phyloP scores from a whole-genome alignment of 2,113 vertebrate species.

The Tringa solitaria region DNA sequence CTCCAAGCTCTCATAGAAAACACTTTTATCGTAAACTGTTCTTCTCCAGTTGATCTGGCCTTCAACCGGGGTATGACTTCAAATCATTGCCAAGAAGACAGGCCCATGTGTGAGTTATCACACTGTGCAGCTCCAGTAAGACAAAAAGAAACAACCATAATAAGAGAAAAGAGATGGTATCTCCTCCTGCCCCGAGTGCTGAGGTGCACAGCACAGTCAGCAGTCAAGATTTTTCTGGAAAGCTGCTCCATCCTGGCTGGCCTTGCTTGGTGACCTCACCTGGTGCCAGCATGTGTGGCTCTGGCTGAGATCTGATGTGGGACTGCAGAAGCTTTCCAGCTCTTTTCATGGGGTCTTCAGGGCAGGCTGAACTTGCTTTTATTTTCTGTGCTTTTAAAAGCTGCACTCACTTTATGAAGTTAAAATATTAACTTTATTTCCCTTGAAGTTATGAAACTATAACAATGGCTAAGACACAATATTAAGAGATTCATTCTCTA shows the following conservation, averaged over 20 bases:
- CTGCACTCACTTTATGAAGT: background rate
- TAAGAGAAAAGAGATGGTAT: background rate
- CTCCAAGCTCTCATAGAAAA: background rate
- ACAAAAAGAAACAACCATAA: background rate
- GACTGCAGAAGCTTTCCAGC: background rate
- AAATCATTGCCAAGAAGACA: background rate
- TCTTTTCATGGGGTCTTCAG: background rate
- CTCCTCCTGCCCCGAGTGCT: background rate
- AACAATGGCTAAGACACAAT: background rate
- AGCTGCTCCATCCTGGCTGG: background rate
- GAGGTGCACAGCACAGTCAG: background rate
- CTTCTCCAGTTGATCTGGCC: background rate
- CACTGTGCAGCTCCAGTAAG: background rate
- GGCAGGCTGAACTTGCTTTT: background rate
- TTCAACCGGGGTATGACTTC: background rate
- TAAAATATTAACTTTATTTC: background rate
- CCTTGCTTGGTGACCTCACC: background rate
- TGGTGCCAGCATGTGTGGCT: background rate
- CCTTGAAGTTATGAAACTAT: background rate
- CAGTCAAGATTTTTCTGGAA: background rate
- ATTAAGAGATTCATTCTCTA: background rate
- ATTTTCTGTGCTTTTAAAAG: background rate
- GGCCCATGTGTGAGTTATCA: fast-evolving
- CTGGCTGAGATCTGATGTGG: background rate
- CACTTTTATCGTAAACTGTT: fast-evolving